Base-by-base conservation (phyloP, 2,113 vertebrate genomes). In the Anas platyrhynchos region DNA sequence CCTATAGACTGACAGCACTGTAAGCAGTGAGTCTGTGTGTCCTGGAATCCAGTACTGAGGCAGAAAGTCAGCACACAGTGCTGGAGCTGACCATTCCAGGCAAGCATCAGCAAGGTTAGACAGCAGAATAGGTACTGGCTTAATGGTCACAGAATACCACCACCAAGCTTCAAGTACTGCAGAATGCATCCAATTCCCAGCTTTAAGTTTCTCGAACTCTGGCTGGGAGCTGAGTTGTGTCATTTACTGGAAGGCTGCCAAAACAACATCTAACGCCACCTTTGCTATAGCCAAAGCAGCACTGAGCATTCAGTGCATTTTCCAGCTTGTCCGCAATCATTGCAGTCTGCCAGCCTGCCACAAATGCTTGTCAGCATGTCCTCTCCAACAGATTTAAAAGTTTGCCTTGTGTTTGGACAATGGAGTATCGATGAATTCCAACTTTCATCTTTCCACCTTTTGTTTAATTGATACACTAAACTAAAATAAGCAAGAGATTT, bases 61-160 rank as follows among this genome's bases (percentile, higher is more conserved):
- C 58, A 21, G 13, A 43, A 67, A 87, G 73, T 13, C 27, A 50
- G 79, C 62, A 50, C 46, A 38, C 8, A 6, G 3, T 11, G 18
- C 25, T 34, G 13, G 3, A 81, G 16, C 69, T 67, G 52, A 63
- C 6, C 13, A 7, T 16, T 36, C 55, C 31, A 34, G 68, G 48
- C 34, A 63, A 25, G 15, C 0, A 7, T 8, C 58, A 73, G 62
- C 2, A 23, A 43, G 56, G 25, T 56, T 38, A 54, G 43, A 32
- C 7, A 9, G 8, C 6, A 25, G 18, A 58, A 8, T 1, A 85
- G 27, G 54, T 6, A 12, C 15, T 58, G 41, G 31, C 26, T 2
- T 15, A 23, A 2, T 0, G 2, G 44, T 6, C 58, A 32, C 23
- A 34, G 56, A 58, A 58, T 16, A 56, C 1, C 10, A 46, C 1